Conservation (phyloP, 2,797 vertebrate genomes). For the Galago senegalensis region DNA sequence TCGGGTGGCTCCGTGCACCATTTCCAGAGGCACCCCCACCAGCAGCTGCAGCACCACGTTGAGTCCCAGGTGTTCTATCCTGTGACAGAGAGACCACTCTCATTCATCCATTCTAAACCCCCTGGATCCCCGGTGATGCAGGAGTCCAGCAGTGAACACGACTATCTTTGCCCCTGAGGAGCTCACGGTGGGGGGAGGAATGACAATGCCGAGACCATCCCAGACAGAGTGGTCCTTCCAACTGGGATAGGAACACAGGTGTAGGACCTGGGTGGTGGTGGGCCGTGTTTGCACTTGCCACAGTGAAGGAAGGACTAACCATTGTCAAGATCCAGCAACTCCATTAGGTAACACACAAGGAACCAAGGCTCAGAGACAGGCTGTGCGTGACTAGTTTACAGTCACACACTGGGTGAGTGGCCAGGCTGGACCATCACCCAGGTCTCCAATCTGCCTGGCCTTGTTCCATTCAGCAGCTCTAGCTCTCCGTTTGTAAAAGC, state of each 20-base stretch:
- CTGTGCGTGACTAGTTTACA: background rate
- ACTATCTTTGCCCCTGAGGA: background rate
- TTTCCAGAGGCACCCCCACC: constrained; percentile 98
- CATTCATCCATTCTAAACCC: background rate
- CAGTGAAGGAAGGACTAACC: background rate
- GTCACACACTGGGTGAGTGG: background rate
- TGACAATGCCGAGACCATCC: background rate
- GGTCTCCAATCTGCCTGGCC: background rate
- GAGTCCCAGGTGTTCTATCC: constrained; percentile 97
- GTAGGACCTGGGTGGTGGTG: background rate
- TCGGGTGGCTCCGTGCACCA: constrained; percentile 97
- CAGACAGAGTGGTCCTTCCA: background rate
- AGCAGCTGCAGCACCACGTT: constrained; percentile 98
- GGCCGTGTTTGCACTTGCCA: background rate
- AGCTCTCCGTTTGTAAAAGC: background rate
- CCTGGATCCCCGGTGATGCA: background rate
- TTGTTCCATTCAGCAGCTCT: background rate
- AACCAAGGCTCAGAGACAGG: background rate
- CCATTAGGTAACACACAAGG: background rate
- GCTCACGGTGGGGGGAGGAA: background rate
- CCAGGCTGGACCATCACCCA: background rate
- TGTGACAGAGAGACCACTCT: constrained; percentile 83
- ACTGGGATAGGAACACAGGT: background rate
- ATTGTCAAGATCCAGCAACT: background rate
- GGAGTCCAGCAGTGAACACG: background rate